Evolutionary conservation across 2,113 vertebrate species (phyloP), one percentile per base, ranked within the genome.

Genomic region (Eublepharis macularius): DNA sequence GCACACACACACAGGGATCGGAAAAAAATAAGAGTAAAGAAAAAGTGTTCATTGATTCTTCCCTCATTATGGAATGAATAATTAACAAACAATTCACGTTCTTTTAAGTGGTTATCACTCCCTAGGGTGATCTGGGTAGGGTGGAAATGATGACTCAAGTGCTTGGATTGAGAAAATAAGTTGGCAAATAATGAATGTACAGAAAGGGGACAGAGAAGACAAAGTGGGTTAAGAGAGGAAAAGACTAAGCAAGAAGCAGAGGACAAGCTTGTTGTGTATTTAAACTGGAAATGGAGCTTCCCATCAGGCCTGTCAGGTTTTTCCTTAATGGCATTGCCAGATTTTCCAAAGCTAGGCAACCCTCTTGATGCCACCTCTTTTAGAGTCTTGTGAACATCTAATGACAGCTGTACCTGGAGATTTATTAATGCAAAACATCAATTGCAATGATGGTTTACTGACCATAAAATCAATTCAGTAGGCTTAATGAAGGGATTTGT

Each of bases 41-140:
- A 65, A 90, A 90, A 82, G 21, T 81, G 66, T n/a, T 4, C 76
- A 86, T 84, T 84, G 85, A 77, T 85, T 86, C 54, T 21, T 73
- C 43, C 11, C 41, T 87, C 80, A 39, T 39, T 24, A 74, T 60
- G 5, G 76, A 79, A 68, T 87, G 49, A 79, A 84, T 87, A 90
- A 92, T 66, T 75, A 63, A 78, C 81, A 69, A 91, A 63, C 26
- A 65, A 47, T 51, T 65, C 82, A 54, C 83, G 7, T 43, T 82
- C 0, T 0, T 78, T 88, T 41, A 0, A 2, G 47, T 68, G 4
- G 76, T 85, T 88, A 92, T 94, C 86, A 88, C 81, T 4, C 72
- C 81, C 19, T 0, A 29, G 41, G 49, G 41, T 70, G 73, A 72
- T 39, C 47, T 76, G 49, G 85, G 81, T 83, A 90, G 72, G 51